Base-by-base conservation (phyloP, 2,888 invertebrate genomes). In the Eutolmus rufibarbis region DNA sequence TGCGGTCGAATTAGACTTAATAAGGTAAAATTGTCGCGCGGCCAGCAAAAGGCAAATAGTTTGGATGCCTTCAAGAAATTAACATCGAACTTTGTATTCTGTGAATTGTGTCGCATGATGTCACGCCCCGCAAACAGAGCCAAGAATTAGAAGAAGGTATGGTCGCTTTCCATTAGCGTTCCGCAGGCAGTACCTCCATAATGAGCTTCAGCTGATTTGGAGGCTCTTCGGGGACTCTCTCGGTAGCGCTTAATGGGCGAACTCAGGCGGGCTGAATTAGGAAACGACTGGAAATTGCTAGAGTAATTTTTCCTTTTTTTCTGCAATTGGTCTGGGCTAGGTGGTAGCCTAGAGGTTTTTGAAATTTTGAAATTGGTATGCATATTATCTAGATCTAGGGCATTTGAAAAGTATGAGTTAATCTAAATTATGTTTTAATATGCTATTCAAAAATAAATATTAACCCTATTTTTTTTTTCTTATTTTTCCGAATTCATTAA, bases 1-100 rank as follows among this genome's bases (percentile, higher is more conserved):
- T 51, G 66, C 28, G 57, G 12, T 86, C 34, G 23, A 81, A 40
- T 79, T 81, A 76, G 46, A 79, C 46, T 79, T 87, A 87, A 87
- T 79, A 40, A 78, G 56, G 56, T 34, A 86, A 51, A 51, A 66
- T 66, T 66, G 12, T 66, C 28, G 66, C 8, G 66, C 66, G 23
- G 66, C 66, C 66, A 66, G 23, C 23, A 66, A 37, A 31, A n/a
- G 74, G 23, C 40, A 16, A 87, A 76, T 46, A 37, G 28, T 28
- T 34, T 57, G 76, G 74, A 43, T 66, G 84, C 40, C 28, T 51
- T 14, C 51, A 78, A 78, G 23, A 40, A 78, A 57, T 82, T 82
- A 19, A 82, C 56, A 82, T 82, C 37, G 34, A 31, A 34, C 31
- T 82, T 82, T 82, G 82, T 57, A 57, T 57, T 57, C n/a, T 82